These are phyloP conservation scores for Ageneiosus marmoratus DNA, from an alignment of 2,113 vertebrate species.

Conservation along the genomic window DNA sequence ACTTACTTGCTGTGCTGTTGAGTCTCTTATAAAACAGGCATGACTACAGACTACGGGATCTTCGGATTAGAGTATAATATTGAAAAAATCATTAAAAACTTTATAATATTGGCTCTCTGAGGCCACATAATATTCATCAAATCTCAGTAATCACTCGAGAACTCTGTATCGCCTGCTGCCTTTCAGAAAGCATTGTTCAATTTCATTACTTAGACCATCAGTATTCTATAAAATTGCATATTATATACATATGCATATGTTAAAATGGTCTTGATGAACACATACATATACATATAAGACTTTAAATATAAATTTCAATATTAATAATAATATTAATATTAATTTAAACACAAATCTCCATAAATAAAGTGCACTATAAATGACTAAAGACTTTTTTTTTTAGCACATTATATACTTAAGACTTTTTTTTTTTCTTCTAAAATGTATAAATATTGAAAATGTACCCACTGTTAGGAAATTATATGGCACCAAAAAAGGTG, in stretches of 20 bases:
- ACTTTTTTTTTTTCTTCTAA: neutral
- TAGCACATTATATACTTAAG: neutral
- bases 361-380: slow-evolving; percentile 1
- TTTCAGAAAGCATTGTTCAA: neutral
- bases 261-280: neutral
- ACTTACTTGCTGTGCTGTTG: too few species aligned
- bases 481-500: neutral
- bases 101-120: neutral
- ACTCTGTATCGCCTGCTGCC: neutral
- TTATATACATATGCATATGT: neutral
- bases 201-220: too few species aligned
- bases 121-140: neutral
- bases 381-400: neutral
- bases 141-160: neutral
- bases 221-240: neutral
- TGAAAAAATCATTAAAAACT: neutral
- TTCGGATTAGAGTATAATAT: neutral
- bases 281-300: neutral
- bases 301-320: neutral
- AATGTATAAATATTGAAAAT: slow-evolving; percentile 9
- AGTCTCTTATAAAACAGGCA: neutral
- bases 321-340: too few species aligned
- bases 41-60: neutral
- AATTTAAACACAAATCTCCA: neutral
- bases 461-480: slow-evolving; percentile 15